Conservation (phyloP, 2,888 invertebrate genomes). For the Morpho helenor region DNA sequence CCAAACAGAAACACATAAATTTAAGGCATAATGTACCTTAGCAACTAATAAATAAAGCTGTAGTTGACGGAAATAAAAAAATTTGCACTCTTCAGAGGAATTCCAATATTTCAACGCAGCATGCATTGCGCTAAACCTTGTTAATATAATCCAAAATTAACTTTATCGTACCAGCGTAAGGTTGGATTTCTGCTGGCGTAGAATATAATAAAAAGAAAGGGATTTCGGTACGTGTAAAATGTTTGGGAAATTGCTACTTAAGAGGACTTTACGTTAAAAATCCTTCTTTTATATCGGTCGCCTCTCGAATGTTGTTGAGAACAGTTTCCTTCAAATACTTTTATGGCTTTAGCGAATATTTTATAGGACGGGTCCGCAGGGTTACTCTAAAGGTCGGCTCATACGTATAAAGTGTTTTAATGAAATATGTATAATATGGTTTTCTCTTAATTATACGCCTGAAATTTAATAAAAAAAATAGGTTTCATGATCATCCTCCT, state of each 20-base stretch:
- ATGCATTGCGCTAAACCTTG: conserved; percentile 14
- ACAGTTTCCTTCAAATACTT: conserved; percentile 7
- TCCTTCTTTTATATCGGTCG: conserved; percentile 12
- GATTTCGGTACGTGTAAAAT: conserved; percentile 18
- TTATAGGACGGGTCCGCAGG: too few relatives aligned
- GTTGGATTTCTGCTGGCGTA: background rate
- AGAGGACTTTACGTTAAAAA: conserved; percentile 8
- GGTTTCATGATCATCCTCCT: too few relatives aligned
- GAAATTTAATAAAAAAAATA: too few relatives aligned
- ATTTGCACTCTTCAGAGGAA: conserved; percentile 11
- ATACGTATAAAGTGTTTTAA: too few relatives aligned
- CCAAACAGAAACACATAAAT: background rate
- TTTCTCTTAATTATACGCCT: too few relatives aligned
- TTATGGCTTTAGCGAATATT: background rate
- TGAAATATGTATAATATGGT: too few relatives aligned
- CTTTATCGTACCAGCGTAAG: background rate
- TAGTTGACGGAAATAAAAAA: background rate
- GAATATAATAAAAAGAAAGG: conserved; percentile 8
- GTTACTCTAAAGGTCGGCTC: too few relatives aligned
- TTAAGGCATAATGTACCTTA: conserved; percentile 6
- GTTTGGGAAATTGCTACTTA: conserved; percentile 25
- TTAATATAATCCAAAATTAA: background rate
- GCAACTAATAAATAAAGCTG: background rate
- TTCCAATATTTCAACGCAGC: conserved; percentile 23
- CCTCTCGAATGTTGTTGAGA: conserved; percentile 16